A percentile compares a stretch with the other conserved stretches of the same genome.
Evolutionary conservation across 2,888 invertebrate species (phyloP).

Genomic region (Alviniconcha strummeri): DNA sequence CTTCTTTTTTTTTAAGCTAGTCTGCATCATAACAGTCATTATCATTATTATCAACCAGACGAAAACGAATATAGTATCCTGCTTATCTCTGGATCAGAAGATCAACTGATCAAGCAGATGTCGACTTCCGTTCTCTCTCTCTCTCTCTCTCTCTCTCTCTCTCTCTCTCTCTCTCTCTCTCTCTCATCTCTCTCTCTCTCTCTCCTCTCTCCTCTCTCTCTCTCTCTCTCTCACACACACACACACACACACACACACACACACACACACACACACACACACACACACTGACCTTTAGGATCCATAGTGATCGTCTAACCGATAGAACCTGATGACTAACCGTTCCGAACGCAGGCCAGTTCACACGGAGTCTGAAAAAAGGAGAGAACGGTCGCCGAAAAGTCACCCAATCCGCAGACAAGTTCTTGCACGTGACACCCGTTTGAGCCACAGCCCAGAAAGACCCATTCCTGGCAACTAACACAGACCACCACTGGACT

Average conservation of each 20-base stretch:
- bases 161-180: not conserved
- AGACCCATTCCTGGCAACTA: too few relatives aligned
- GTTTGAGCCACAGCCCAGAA: too few relatives aligned
- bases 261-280: not conserved
- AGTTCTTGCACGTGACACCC: too few relatives aligned
- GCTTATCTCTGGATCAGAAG: too few relatives aligned
- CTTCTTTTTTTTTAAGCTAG: too few relatives aligned
- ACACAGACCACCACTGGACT: too few relatives aligned
- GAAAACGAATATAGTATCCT: too few relatives aligned
- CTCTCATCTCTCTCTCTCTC: not conserved
- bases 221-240: not conserved
- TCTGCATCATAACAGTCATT: too few relatives aligned
- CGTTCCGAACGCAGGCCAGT: not conserved
- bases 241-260: not conserved
- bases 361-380: not conserved
- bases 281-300: not conserved
- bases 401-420: not conserved
- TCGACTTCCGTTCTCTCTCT: not conserved
- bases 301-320: not conserved
- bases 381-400: not conserved
- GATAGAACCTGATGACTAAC: not conserved
- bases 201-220: not conserved
- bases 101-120: too few relatives aligned
- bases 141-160: not conserved
- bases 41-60: too few relatives aligned